Evolutionary conservation across 2,797 vertebrate genomes (phyloP), one percentile per base, ranked within the genome.

Genomic region (Lutjanus campechanus): DNA sequence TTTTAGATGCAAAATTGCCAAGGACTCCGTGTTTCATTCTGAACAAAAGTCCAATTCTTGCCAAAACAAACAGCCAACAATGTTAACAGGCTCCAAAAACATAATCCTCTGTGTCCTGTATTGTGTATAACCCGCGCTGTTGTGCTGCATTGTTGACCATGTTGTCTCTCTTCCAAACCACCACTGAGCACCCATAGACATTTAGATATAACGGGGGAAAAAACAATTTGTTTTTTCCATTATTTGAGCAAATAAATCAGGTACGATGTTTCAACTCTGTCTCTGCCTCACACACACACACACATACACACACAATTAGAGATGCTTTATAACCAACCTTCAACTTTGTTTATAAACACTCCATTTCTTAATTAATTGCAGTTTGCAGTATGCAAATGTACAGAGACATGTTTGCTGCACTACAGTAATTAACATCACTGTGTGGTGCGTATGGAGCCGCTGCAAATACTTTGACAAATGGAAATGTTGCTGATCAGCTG

Each of bases 371-470:
- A 88, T 91, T 77, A 82, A 83, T 85, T 82, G 64, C 64, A 84
- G 74, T 88, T 85, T 82, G 53, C 55, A 62, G 72, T 85, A 87
- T 89, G 85, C 84, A 85, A 89, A 90, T 90, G 59, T 66, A 43
- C 54, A 63, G 40, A 84, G 81, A 80, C 80, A 49, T 75, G 81
- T 89, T 91, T 89, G 77, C 77, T 83, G 76, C 76, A 50, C 49
- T 64, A 49, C 62, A 71, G 77, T 90, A 86, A 92, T 90, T 83
- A 91, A 80, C 77, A 76, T 50, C 64, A 22, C 69, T 43, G 66
- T 64, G 73, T 69, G 73, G 66, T 79, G 54, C 9, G 3, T 46
- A 63, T 29, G n/a, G 22, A 68, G 67, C 64, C 69, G 36, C 59
- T 54, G 79, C 78, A 78, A 79, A 79, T 13, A 78, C 84, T 64